Evolutionary conservation across 2,888 invertebrate genomes (phyloP), one percentile per base, ranked within the genome.

Genomic region (Philopedon plagiatum): DNA sequence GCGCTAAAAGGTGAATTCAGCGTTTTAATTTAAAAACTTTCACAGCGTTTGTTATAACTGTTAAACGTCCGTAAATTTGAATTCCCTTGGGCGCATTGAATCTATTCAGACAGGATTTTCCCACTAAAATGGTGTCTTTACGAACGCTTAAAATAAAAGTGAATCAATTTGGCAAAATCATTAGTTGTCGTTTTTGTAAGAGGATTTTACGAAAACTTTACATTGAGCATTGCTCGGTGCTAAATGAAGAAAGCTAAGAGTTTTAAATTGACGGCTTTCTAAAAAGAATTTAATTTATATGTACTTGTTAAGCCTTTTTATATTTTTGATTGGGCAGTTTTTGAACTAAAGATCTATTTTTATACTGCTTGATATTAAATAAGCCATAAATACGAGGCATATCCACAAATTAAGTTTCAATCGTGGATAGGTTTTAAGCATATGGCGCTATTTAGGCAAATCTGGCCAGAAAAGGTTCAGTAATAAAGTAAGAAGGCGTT

Each of bases 11-110:
- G 61, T 46, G 13, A 46, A 11, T 61, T 54, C 56, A 65, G 41
- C 29, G 44, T 65, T 65, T 65, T 65, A 56, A 65, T 41, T 65
- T 56, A 56, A 54, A 56, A 54, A 65, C 39, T 54, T 65, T 65
- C 18, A 37, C 61, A 19, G 18, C 61, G 46, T 61, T 61, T 26
- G 46, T 44, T 61, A 61, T 61, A 61, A 44, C 61, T 44, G 61
- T 46, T 61, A 46, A 61, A 61, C 61, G 61, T 39, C 26, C 46
- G 61, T 46, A 61, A 61, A 61, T 61, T 61, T 61, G 32, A 61
- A 61, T 61, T 61, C 46, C 44, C 44, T 21, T 19, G 21, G 21
- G 44, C 44, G 21, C 44, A 46, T 46, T 46, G 44, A 46, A 46
- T 46, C 44, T 46, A 46, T 46, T 46, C 44, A 46, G 19, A 18